Evolutionary conservation across 2,888 invertebrate genomes (phyloP), one percentile per base, ranked within the genome.

Genomic region (Monochamus alternatus): DNA sequence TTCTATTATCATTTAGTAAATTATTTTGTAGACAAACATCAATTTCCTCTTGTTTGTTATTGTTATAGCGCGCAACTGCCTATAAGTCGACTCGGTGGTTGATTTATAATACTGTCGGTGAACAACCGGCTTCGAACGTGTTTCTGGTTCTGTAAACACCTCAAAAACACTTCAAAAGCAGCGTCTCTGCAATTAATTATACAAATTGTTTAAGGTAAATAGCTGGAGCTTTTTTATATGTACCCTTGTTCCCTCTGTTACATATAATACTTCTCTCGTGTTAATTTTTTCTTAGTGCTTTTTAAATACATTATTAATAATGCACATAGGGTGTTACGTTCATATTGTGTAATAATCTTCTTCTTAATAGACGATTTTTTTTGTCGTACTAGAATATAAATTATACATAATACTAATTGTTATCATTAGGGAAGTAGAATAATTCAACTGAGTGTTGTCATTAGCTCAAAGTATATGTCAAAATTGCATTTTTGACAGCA

Each of bases 11-110:
- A 51, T 55, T 55, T 14, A 55, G 55, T 55, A 55, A 55, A 55
- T 55, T 55, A 55, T 55, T 55, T 55, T n/a, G 55, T 55, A 55
- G 55, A 14, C 55, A 55, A 55, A 55, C 55, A 55, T 55, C 55
- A 55, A 55, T 55, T 55, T 14, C n/a, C 55, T 55, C 55, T 55
- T 55, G 55, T 55, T 55, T 55, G 55, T 55, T 55, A 55, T 14
- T 55, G 55, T 14, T 55, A 55, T 55, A 5, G n/a, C 14, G 55
- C 55, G n/a, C 22, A 55, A 55, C 55, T 55, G 55, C 55, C n/a
- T 55, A 55, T 55, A 55, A 55, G 55, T 55, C 55, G 55, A 14
- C n/a, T n/a, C 3, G n/a, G 14, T 55, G 14, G n/a, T n/a, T 55
- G 55, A 55, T 55, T 55, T 55, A 55, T 47, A 47, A 47, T 55